phyloP scores from a whole-genome alignment of 2,113 vertebrate genomes.

The Cricetomys ansorgei region DNA sequence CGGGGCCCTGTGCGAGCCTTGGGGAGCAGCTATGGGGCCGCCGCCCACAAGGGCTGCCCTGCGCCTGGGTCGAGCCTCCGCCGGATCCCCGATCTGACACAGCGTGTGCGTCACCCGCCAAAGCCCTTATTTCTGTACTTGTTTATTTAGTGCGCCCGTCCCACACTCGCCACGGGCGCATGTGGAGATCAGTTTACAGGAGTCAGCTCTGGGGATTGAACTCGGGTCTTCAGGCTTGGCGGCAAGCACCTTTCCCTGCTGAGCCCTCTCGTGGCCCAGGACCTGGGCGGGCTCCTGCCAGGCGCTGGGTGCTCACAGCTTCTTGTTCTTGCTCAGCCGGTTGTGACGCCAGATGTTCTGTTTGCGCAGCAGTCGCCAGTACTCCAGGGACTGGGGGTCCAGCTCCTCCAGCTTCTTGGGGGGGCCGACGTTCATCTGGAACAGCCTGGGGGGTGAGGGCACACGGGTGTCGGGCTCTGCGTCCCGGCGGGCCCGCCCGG shows the following conservation, averaged over 20 bases:
- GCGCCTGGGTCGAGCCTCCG: not conserved
- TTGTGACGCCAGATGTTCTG: slow-evolving; percentile 92
- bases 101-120: not conserved
- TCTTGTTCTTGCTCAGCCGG: slow-evolving; percentile 89
- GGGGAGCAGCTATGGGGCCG: no score
- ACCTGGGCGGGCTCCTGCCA: not conserved
- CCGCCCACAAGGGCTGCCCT: no score
- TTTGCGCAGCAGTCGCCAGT: slow-evolving; percentile 93
- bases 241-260: not conserved
- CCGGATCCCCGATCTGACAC: not conserved
- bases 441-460: slow-evolving; percentile 88
- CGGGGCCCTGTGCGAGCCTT: no score
- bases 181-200: not conserved
- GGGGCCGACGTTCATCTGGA: slow-evolving; percentile 89
- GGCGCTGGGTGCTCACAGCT: slow-evolving; percentile 56
- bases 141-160: not conserved
- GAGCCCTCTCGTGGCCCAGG: not conserved
- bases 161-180: no score
- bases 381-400: slow-evolving; percentile 86
- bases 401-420: slow-evolving; percentile 90
- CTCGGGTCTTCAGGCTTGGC: not conserved
- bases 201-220: not conserved
- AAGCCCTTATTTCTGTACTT: not conserved
- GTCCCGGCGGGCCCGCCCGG: no score
- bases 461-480: no score